Evolutionary conservation across 2,797 vertebrate species (phyloP).

Genomic region (Falco naumanni): DNA sequence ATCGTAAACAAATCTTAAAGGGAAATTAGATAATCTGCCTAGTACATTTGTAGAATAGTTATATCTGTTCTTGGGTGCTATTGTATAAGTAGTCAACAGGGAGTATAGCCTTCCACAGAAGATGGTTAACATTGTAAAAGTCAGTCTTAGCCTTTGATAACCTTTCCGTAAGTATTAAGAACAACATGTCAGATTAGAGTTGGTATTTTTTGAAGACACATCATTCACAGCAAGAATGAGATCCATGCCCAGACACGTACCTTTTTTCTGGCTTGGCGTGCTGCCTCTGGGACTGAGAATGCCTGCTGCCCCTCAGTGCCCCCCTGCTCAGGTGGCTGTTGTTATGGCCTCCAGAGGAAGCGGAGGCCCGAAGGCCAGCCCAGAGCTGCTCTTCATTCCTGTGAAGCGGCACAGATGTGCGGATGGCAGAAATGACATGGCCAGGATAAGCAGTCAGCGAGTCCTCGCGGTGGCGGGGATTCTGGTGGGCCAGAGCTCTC

Average conservation of each 20-base stretch:
- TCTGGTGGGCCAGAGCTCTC: slow-evolving; percentile 32
- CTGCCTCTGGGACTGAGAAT: slow-evolving; percentile 66
- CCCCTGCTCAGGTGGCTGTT: slow-evolving; percentile 64
- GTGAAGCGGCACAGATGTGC: slow-evolving; percentile 81
- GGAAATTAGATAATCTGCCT: background rate
- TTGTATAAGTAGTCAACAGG: background rate
- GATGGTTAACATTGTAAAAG: background rate
- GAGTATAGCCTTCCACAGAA: background rate
- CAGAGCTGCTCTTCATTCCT: slow-evolving; percentile 52
- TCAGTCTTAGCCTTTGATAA: background rate
- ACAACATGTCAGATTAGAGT: background rate
- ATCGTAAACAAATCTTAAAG: background rate
- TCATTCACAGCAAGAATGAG: background rate
- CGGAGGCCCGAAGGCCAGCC: slow-evolving; percentile 32
- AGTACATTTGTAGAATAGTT: background rate
- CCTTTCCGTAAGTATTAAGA: background rate
- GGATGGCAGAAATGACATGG: slow-evolving; percentile 80
- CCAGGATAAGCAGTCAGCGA: slow-evolving; percentile 62
- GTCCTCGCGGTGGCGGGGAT: slow-evolving; percentile 46
- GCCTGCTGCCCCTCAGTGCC: slow-evolving; percentile 61
- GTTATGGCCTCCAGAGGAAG: background rate
- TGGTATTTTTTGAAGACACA: background rate
- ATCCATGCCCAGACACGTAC: slow-evolving; percentile 17
- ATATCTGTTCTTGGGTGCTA: background rate
- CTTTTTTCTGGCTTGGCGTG: slow-evolving; percentile 64